A percentile compares a stretch with the other conserved stretches of the same genome.
Evolutionary conservation across 2,888 invertebrate genomes (phyloP).

Genomic region (Dicyrtomina minuta): DNA sequence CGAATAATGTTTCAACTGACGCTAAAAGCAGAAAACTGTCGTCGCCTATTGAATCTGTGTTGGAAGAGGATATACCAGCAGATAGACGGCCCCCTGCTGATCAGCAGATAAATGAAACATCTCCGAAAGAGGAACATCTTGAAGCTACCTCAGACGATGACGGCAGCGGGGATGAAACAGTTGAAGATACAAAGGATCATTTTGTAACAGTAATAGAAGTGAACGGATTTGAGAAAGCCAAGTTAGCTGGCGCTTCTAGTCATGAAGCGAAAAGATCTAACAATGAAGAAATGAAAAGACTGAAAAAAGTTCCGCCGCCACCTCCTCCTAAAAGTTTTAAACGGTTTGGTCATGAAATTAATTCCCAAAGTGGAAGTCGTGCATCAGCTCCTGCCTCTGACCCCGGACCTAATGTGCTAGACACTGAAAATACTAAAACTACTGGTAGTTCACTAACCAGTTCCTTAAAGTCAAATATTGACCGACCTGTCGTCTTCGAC

Average conservation of each 20-base stretch:
- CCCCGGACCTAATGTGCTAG: background rate
- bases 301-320: conserved; percentile 56
- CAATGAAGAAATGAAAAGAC: conserved; percentile 42
- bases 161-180: conserved; percentile 50
- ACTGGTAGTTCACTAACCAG: background rate
- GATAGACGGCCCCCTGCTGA: conserved; percentile 50
- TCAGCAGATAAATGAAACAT: background rate
- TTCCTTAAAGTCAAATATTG: conserved; percentile 24
- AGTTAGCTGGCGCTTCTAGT: conserved; percentile 41
- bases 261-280: conserved; percentile 30
- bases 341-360: conserved; percentile 42
- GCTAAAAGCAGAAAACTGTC: background rate
- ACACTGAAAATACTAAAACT: conserved; percentile 3
- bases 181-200: conserved; percentile 61
- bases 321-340: conserved; percentile 57
- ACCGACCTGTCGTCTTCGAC: conserved; percentile 52
- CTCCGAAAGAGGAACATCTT: background rate
- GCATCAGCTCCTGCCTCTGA: conserved; percentile 8
- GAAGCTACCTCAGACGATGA: conserved; percentile 59
- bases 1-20: background rate
- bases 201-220: conserved; percentile 88
- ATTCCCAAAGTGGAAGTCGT: background rate
- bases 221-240: conserved; percentile 64
- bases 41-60: background rate
- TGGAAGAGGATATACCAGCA: background rate